Conservation (phyloP, 2,888 invertebrate genomes). For the Antheraea assamensis region DNA sequence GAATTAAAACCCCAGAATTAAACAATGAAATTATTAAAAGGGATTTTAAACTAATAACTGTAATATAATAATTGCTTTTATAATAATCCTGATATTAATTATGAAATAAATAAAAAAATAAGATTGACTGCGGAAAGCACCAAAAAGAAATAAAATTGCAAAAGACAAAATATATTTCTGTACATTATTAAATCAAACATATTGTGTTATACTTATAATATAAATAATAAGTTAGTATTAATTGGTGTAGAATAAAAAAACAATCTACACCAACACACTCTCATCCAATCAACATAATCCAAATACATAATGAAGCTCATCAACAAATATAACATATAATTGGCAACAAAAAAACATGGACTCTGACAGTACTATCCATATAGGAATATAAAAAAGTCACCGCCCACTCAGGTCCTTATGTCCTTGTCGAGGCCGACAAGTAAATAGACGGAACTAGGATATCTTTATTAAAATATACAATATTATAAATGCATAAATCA, state of each 20-base stretch:
- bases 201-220: not conserved
- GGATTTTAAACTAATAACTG: no score
- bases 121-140: no score
- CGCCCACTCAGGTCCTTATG: conserved; percentile 53
- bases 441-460: conserved; percentile 33
- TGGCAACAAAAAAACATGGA: conserved; percentile 36
- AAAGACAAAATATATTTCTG: no score
- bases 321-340: conserved; percentile 38
- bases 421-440: conserved; percentile 43
- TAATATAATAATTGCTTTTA: no score
- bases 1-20: no score
- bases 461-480: conserved; percentile 24
- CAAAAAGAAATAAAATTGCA: no score
- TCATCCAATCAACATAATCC: conserved; percentile 45
- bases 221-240: conserved; percentile 21
- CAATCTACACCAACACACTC: conserved; percentile 35
- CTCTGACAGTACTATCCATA: conserved; percentile 57
- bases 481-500: conserved; percentile 27
- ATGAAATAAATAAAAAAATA: no score
- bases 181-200: no score
- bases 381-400: conserved; percentile 41
- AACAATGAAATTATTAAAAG: no score
- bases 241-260: not conserved
- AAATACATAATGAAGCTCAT: conserved; percentile 34
- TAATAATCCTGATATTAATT: no score